phyloP scores from a whole-genome alignment of 1,140 invertebrate species.

The Calephelis nemesis region DNA sequence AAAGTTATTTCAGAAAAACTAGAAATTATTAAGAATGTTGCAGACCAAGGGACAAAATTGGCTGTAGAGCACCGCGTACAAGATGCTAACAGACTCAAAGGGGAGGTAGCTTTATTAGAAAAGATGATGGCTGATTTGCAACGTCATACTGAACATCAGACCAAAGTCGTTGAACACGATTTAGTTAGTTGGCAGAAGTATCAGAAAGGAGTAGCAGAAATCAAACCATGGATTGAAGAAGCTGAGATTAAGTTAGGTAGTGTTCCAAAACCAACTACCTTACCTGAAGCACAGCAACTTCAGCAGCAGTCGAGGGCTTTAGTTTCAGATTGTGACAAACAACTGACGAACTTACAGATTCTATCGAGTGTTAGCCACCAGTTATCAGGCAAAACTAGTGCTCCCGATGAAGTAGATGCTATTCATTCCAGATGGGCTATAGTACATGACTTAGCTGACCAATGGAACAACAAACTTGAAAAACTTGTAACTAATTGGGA shows the following conservation, averaged over 20 bases:
- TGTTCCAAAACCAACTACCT: slow-evolving; percentile 85
- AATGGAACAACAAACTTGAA: slow-evolving; percentile 88
- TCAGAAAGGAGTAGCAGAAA: slow-evolving; percentile 86
- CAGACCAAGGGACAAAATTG: slow-evolving; percentile 87
- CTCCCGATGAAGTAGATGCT: slow-evolving; percentile 90
- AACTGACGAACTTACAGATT: slow-evolving; percentile 86
- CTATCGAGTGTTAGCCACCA: slow-evolving; percentile 86
- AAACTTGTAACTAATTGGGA: slow-evolving; percentile 90
- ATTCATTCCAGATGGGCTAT: slow-evolving; percentile 88
- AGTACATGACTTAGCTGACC: slow-evolving; percentile 86
- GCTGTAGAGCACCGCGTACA: slow-evolving; percentile 82
- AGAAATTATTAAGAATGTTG: slow-evolving; percentile 84
- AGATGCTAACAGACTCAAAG: slow-evolving; percentile 84
- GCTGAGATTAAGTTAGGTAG: slow-evolving; percentile 88
- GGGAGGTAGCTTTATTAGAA: slow-evolving; percentile 84
- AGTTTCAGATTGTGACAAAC: slow-evolving; percentile 87
- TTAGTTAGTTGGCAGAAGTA: slow-evolving; percentile 92
- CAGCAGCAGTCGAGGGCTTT: slow-evolving; percentile 85
- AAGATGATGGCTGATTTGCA: slow-evolving; percentile 85
- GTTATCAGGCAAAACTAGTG: slow-evolving; percentile 85
- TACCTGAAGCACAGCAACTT: slow-evolving; percentile 89
- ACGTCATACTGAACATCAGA: slow-evolving; percentile 85
- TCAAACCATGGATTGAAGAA: slow-evolving; percentile 93
- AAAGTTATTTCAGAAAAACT: slow-evolving; percentile 86
- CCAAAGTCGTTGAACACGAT: slow-evolving; percentile 86